Evolutionary conservation across 2,888 invertebrate species (phyloP).

Genomic region (Mythimna ferrago): DNA sequence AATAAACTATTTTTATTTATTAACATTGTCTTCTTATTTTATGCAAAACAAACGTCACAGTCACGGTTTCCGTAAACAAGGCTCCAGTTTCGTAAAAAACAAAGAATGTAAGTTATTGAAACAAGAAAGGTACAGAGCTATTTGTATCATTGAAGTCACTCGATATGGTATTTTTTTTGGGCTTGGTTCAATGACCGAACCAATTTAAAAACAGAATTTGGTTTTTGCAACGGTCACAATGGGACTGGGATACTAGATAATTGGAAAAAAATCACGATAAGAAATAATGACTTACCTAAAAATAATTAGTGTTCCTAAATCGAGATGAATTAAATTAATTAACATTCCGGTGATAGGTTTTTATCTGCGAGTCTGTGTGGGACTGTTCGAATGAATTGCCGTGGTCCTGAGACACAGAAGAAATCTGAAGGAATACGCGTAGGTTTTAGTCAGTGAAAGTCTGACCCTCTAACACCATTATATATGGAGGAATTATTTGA

Average conservation of each 20-base stretch:
- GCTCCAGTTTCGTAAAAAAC: constrained; percentile 39
- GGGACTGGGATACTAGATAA: background rate
- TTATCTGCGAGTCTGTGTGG: too few species aligned
- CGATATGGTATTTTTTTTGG: constrained; percentile 21
- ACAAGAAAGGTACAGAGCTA: constrained; percentile 5
- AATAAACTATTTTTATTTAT: constrained; percentile 24
- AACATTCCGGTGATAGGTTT: too few species aligned
- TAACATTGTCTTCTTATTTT: constrained; percentile 33
- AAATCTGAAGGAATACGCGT: too few species aligned
- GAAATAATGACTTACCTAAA: too few species aligned
- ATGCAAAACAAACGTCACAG: constrained; percentile 25
- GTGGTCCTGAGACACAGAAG: too few species aligned
- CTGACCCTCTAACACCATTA: too few species aligned
- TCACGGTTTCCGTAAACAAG: constrained; percentile 60
- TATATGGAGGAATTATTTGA: too few species aligned
- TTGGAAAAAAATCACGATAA: too few species aligned
- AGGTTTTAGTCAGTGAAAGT: too few species aligned
- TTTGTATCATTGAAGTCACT: constrained; percentile 5
- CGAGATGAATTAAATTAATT: too few species aligned
- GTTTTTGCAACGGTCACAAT: background rate
- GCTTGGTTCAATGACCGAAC: constrained; percentile 12
- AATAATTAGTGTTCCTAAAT: too few species aligned
- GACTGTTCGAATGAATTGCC: too few species aligned
- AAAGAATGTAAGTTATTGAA: constrained; percentile 26
- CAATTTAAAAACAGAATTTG: background rate